Base-by-base conservation (phyloP, 2,113 vertebrate species). In the Probosciger aterrimus region DNA sequence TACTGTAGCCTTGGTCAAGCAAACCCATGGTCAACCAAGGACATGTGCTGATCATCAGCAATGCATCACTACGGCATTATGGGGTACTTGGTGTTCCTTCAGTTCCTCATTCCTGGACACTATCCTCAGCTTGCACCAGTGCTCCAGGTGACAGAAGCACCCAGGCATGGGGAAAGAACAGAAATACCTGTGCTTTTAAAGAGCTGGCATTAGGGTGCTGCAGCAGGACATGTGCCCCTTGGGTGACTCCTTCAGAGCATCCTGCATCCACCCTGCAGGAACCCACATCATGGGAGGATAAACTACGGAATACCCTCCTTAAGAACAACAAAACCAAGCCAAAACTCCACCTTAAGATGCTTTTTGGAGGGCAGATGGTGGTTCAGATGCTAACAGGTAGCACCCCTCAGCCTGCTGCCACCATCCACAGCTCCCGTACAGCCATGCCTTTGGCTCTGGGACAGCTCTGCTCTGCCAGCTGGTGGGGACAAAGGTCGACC, bases 391-490 rank as follows among this genome's bases (percentile, higher is more conserved):
- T 46, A 31, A 20, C 10, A 12, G 46, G 46, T 30, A 9, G 9
- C 24, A 37, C 28, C 47, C 88, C 15, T 81, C 85, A 46, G 23
- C 43, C 85, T 59, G 59, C 59, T 15, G 37, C 74, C 65, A 3
- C 28, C 79, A 44, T 30, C 37, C 62, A 23, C 13, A 0, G 82
- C 78, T 87, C 53, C 41, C 8, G 0, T 7, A 3, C n/a, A 73
- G 33, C 87, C 64, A 1, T 31, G 50, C 37, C 79, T 88, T 86
- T 90, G 95, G 91, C 95, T 91, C 63, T 0, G 27, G 83, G 83
- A 93, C 86, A 92, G 76, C 89, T 93, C 93, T 55, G 70, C 86
- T 96, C 96, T 0, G 71, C 94, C 93, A 95, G 93, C 67, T 95
- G 95, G 95, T 70, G 53, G n/a, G 86, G 86, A 92, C 64, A 86